Evolutionary conservation across 2,113 vertebrate genomes (phyloP).

Genomic region (Upupa epops): DNA sequence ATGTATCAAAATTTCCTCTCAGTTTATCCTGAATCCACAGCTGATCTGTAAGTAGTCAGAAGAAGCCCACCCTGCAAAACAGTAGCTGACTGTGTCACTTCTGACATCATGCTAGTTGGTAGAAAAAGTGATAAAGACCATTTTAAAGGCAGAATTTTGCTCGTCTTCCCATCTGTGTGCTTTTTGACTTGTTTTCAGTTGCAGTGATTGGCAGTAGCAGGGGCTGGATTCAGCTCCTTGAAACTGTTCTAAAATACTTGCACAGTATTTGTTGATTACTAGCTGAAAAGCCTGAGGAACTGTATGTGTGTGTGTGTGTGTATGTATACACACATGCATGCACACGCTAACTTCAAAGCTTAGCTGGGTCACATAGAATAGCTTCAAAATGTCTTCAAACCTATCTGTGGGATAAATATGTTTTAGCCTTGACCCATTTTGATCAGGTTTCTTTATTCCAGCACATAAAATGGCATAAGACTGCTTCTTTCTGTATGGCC

Average conservation of each 20-base stretch:
- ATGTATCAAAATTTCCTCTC: background rate
- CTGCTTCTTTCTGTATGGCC: background rate
- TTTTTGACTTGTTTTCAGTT: background rate
- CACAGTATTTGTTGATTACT: background rate
- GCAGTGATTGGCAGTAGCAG: background rate
- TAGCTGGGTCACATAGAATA: background rate
- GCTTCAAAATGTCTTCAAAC: background rate
- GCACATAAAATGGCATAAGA: background rate
- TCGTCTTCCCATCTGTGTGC: background rate
- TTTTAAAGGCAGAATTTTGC: background rate
- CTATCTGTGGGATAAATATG: background rate
- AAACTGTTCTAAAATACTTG: conserved; percentile 22
- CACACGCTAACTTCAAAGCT: background rate
- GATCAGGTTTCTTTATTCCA: background rate
- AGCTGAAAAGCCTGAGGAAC: background rate
- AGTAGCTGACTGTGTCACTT: background rate
- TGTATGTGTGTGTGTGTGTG: too few species aligned
- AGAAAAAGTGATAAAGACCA: background rate
- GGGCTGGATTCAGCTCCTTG: background rate
- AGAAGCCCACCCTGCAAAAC: background rate
- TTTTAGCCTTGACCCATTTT: background rate
- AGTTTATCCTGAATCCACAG: background rate
- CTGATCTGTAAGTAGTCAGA: background rate
- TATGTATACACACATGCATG: accelerated
- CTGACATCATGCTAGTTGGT: background rate